A percentile compares a stretch with the other conserved stretches of the same genome.
These are phyloP conservation scores for Neotoma lepida DNA, from an alignment of 2,113 vertebrate genomes.

Conservation along the genomic window DNA sequence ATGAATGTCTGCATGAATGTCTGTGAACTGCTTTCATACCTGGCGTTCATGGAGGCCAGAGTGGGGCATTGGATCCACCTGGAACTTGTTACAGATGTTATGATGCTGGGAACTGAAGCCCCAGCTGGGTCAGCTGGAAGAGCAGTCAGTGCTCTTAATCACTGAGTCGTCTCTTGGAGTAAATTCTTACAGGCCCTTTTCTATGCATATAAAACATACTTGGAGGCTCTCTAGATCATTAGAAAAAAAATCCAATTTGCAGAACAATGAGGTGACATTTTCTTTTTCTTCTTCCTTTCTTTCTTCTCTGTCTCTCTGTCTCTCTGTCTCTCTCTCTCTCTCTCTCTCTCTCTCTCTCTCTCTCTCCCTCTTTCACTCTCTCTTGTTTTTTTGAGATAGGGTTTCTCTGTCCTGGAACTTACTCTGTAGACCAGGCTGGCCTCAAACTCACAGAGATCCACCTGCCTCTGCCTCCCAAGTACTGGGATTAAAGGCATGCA, in stretches of 20 bases:
- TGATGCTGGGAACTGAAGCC: not conserved
- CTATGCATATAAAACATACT: not conserved
- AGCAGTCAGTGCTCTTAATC: not conserved
- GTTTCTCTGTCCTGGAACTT: not conserved
- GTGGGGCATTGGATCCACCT: no score
- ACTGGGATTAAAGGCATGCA: not conserved
- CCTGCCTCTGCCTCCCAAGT: not conserved
- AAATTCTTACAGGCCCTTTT: not conserved
- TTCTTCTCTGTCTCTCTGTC: not conserved
- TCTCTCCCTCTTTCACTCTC: accelerated
- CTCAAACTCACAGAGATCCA: not conserved
- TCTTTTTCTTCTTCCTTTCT: not conserved
- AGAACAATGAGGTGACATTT: not conserved
- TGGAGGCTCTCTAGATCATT: not conserved
- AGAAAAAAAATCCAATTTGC: not conserved
- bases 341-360: no score
- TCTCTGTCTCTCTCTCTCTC: not conserved
- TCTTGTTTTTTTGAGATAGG: not conserved
- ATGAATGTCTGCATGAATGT: not conserved
- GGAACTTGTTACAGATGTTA: not conserved
- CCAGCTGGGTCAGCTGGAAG: not conserved
- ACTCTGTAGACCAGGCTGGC: not conserved
- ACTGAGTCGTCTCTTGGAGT: not conserved
- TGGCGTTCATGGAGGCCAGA: not conserved
- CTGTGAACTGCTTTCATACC: not conserved